phyloP scores from a whole-genome alignment of 2,797 vertebrate species.

The Poeciliopsis paucimaculata region DNA sequence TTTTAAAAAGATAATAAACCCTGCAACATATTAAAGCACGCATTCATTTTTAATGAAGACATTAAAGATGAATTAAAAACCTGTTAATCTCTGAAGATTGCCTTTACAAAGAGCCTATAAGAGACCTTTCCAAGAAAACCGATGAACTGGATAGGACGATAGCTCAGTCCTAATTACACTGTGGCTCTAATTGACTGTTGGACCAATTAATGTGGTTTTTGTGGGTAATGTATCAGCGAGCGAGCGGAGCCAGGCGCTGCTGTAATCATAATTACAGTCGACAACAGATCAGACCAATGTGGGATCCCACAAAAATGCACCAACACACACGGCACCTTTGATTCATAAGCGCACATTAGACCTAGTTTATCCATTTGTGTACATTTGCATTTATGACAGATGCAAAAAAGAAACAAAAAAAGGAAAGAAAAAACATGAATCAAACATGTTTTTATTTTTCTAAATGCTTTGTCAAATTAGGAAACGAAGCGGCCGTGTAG shows the following conservation, averaged over 20 bases:
- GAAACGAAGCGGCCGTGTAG: conserved; percentile 22
- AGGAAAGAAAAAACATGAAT: conserved; percentile 38
- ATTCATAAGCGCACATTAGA: conserved; percentile 53
- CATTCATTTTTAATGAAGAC: conserved; percentile 28
- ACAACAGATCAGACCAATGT: conserved; percentile 61
- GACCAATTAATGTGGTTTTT: conserved; percentile 65
- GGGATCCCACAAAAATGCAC: conserved; percentile 34
- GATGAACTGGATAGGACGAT: conserved; percentile 58
- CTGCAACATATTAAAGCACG: conserved; percentile 35
- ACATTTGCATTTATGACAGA: conserved; percentile 30
- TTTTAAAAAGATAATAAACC: background rate
- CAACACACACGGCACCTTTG: conserved; percentile 24
- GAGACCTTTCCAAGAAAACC: conserved; percentile 46
- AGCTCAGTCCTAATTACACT: conserved; percentile 69
- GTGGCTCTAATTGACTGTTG: conserved; percentile 65
- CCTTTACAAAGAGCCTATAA: conserved; percentile 34
- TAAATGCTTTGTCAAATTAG: conserved; percentile 39
- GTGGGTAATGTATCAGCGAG: conserved; percentile 51
- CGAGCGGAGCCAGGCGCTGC: conserved; percentile 29
- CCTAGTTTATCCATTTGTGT: conserved; percentile 41
- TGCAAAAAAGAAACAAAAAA: conserved; percentile 17
- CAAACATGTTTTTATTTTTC: conserved; percentile 35
- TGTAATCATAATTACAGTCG: conserved; percentile 53
- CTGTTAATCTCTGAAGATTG: conserved; percentile 29
- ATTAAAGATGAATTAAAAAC: conserved; percentile 52